Evolutionary conservation across 2,888 invertebrate genomes (phyloP).

Genomic region (Phaedon cochleariae): DNA sequence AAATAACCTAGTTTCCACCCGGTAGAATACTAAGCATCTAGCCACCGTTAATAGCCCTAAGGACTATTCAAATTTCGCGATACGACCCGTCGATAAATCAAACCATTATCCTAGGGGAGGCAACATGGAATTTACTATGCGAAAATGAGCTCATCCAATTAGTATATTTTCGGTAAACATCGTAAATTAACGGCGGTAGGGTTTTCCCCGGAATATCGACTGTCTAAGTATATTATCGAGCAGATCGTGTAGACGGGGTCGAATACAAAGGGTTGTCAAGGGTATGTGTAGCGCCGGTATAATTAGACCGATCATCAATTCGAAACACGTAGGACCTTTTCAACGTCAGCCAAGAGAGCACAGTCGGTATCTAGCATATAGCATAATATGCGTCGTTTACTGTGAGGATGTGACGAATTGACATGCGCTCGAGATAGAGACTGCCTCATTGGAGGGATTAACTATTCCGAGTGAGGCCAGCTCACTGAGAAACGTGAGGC

Average conservation of each 20-base stretch:
- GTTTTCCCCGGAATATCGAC: conserved; percentile 29
- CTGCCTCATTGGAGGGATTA: too few relatives aligned
- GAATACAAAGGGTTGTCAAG: conserved; percentile 40
- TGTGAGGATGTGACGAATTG: not conserved
- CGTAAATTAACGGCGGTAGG: conserved; percentile 29
- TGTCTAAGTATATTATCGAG: conserved; percentile 42
- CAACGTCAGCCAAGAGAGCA: conserved; percentile 13
- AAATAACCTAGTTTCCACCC: too few relatives aligned
- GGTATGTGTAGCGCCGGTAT: conserved; percentile 42
- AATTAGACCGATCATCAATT: conserved; percentile 52
- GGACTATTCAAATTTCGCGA: conserved; percentile 22
- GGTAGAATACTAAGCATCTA: too few relatives aligned
- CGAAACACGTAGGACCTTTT: conserved; percentile 43
- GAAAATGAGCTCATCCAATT: conserved; percentile 38
- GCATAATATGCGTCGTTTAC: conserved; percentile 9
- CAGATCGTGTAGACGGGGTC: conserved; percentile 36
- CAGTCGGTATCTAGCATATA: conserved; percentile 2
- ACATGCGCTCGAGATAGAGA: not conserved
- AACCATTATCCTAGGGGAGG: conserved; percentile 29
- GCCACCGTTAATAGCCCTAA: too few relatives aligned
- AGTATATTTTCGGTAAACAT: conserved; percentile 37
- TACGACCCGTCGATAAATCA: conserved; percentile 28
- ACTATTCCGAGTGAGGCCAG: too few relatives aligned
- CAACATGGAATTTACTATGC: conserved; percentile 36
- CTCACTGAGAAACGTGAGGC: too few relatives aligned